Conservation (phyloP, 2,113 vertebrate genomes). For the Rousettus leschenaultii region DNA sequence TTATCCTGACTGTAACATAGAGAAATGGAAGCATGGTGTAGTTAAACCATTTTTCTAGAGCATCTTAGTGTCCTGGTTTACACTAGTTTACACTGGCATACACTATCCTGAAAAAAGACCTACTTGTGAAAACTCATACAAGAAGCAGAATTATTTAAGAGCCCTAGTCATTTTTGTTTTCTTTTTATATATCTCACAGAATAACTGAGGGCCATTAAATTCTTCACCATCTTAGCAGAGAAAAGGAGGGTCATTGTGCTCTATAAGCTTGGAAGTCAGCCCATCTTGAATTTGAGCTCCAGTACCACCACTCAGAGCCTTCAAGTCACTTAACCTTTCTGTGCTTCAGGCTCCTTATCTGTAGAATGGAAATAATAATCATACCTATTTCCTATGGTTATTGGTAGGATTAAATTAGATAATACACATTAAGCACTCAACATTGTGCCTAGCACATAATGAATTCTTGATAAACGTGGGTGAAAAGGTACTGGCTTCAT, state of each 20-base stretch:
- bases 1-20: background rate
- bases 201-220: background rate
- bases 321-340: background rate
- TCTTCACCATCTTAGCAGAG: background rate
- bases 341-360: background rate
- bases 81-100: background rate
- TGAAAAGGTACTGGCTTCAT: background rate
- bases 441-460: background rate
- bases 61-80: background rate
- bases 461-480: background rate
- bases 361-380: background rate
- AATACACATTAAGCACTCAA: background rate
- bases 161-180: background rate
- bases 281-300: background rate
- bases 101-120: background rate
- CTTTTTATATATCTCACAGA: background rate
- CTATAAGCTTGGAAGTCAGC: background rate
- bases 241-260: background rate
- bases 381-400: background rate
- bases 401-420: slow-evolving; percentile 2
- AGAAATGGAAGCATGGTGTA: background rate
- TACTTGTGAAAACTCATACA: background rate
- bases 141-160: slow-evolving; percentile 10
- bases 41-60: background rate
- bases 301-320: background rate